A percentile compares a stretch with the other conserved stretches of the same genome.
These are phyloP conservation scores for Ylistrum balloti DNA, from an alignment of 1,140 invertebrate species.

Conservation along the genomic window DNA sequence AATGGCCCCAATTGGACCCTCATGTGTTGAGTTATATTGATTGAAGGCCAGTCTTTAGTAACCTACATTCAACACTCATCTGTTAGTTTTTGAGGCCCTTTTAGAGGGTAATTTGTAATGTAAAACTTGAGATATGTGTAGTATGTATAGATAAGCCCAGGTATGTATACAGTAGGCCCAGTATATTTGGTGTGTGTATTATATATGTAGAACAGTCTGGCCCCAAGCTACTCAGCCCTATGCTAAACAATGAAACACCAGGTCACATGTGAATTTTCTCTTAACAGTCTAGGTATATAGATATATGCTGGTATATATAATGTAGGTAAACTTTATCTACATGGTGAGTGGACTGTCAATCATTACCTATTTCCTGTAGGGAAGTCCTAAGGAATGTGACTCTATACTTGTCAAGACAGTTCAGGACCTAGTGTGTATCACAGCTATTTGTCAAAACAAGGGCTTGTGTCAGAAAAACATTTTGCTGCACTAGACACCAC, in stretches of 20 bases:
- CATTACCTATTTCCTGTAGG: conserved; percentile 32
- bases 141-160: not conserved
- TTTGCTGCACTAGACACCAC: not conserved
- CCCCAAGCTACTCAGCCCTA: conserved; percentile 23
- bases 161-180: conserved; percentile 34
- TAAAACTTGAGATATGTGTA: conserved; percentile 29
- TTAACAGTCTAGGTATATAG: not conserved
- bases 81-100: conserved; percentile 29
- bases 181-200: conserved; percentile 16
- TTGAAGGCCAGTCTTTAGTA: conserved; percentile 18
- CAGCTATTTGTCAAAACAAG: conserved; percentile 16
- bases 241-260: conserved; percentile 38
- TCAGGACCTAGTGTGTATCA: conserved; percentile 14
- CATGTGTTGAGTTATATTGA: conserved; percentile 39
- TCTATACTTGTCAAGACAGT: conserved; percentile 14
- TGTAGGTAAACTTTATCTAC: conserved; percentile 14
- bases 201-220: conserved; percentile 22
- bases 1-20: conserved; percentile 9
- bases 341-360: conserved; percentile 2
- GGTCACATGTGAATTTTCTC: conserved; percentile 38
- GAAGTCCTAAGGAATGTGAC: conserved; percentile 32
- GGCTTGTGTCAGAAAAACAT: conserved; percentile 32
- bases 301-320: conserved; percentile 38
- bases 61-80: conserved; percentile 30
- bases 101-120: not conserved